Base-by-base conservation (phyloP, 2,113 vertebrate species). In the Pycnonotus jocosus region DNA sequence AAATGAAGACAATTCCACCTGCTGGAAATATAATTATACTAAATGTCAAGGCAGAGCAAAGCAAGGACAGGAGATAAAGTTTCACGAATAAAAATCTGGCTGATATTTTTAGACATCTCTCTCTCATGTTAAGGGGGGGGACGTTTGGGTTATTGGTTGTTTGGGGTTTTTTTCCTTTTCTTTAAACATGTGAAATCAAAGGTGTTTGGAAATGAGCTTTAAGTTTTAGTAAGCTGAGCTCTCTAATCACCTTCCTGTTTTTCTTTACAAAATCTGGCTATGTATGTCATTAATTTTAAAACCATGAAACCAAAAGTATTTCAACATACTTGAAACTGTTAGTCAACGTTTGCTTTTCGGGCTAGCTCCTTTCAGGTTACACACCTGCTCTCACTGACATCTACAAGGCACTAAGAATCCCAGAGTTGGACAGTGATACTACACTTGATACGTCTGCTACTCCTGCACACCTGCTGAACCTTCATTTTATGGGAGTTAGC, bases 31-130 rank as follows among this genome's bases (percentile, higher is more conserved):
- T 85, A 91, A 96, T 94, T 95, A 96, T 60, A 91, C 79, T 90
- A 94, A 97, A 96, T 88, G 93, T 96, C 96, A 97, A 95, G 95
- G 86, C 70, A 97, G 92, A 93, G 92, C 57, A 97, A 97, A 96
- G 86, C 90, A 91, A 97, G 72, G 92, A 81, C 88, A 56, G 58
- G 87, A 68, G 73, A 93, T 97, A 93, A 57, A 92, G 93, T 95
- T 97, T 96, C 87, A 88, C 0, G 14, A 96, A 94, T 66, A 91
- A 96, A 96, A 97, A 90, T 54, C 22, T 47, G 45, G 65, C 25
- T 82, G 95, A 48, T 97, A 97, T 96, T 92, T 97, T 96, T 96
- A 97, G 90, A 86, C 6, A 19, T 30, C 69, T 73, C 45, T 74
- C 62, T 12, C 53, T 69, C n/a, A 21, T 66, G 38, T 27, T 66